Evolutionary conservation across 2,888 invertebrate species (phyloP).

Genomic region (Ceratothoa steindachneri): DNA sequence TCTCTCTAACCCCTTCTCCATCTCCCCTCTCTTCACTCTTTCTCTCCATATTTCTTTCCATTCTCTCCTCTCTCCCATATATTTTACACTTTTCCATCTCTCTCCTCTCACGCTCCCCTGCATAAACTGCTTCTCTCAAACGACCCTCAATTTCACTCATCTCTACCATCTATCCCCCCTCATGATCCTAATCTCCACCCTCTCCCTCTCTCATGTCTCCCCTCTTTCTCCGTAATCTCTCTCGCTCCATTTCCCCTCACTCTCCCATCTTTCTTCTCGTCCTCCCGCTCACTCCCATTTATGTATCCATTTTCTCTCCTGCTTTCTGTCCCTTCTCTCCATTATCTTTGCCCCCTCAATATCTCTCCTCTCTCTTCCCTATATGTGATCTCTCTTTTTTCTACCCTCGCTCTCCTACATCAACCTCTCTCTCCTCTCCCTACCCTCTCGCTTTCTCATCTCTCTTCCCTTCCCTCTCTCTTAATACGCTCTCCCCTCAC

Average conservation of each 20-base stretch:
- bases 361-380: not conserved
- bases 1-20: not conserved
- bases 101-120: no score
- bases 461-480: not conserved
- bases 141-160: no score
- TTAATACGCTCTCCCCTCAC: not conserved
- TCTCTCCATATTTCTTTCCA: not conserved
- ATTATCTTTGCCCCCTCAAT: not conserved
- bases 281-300: not conserved
- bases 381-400: not conserved
- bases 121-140: no score
- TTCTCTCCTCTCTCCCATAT: not conserved
- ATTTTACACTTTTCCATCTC: no score
- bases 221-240: not conserved
- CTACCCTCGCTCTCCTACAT: not conserved
- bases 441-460: not conserved
- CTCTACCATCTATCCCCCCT: no score
- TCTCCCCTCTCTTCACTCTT: not conserved
- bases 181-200: no score
- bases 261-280: not conserved
- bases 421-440: no score
- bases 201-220: not conserved
- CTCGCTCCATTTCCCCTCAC: not conserved
- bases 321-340: not conserved
- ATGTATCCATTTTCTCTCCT: not conserved